Conservation (phyloP, 1,140 invertebrate species). For the Drosophila subpulchrella region DNA sequence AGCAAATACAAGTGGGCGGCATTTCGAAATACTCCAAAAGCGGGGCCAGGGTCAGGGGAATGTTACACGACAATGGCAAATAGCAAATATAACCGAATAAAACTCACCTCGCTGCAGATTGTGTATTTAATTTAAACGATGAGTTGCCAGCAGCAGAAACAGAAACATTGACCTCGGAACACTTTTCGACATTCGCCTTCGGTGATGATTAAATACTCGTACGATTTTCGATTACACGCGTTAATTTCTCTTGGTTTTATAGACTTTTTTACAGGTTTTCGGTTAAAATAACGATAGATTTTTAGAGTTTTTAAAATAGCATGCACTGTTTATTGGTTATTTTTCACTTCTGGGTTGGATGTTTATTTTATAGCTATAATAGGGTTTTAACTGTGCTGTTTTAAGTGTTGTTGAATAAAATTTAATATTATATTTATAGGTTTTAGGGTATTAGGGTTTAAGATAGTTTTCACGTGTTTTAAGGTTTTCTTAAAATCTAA, state of each 20-base stretch:
- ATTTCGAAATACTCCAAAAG: conserved; percentile 34
- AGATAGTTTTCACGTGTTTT: not conserved
- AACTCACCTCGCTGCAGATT: conserved; percentile 38
- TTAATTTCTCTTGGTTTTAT: conserved; percentile 14
- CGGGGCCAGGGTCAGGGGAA: conserved; percentile 39
- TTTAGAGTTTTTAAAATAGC: conserved; percentile 7
- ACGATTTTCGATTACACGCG: conserved; percentile 42
- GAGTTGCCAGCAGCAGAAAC: conserved; percentile 33
- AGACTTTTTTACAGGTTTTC: conserved; percentile 11
- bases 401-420: not conserved
- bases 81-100: conserved; percentile 29
- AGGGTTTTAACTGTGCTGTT: conserved; percentile 1
- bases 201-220: conserved; percentile 29
- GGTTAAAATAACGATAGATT: conserved; percentile 17
- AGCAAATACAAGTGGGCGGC: conserved; percentile 27
- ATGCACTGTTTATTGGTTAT: not conserved
- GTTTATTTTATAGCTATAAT: not conserved
- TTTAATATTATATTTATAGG: no score
- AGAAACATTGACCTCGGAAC: conserved; percentile 62
- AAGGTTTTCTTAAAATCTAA: not conserved
- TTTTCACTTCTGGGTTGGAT: not conserved
- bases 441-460: no score
- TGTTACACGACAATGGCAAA: conserved; percentile 33
- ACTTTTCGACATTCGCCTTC: conserved; percentile 52
- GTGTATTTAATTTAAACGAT: conserved; percentile 31